These are phyloP conservation scores for Oncopeltus fasciatus DNA, from an alignment of 1,140 invertebrate species.

Conservation along the genomic window DNA sequence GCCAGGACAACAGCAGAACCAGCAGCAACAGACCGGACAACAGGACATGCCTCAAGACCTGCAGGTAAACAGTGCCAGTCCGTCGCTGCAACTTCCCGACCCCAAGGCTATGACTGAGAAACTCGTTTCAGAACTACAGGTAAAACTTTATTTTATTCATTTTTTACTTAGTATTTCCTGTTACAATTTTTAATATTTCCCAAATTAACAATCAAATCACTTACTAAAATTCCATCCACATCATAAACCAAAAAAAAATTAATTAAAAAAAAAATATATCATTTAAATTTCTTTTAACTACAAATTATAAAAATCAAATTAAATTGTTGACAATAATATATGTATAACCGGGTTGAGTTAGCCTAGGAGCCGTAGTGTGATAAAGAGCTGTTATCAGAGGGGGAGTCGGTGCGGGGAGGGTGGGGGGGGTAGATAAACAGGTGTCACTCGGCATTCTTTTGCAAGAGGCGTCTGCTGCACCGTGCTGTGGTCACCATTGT, in stretches of 20 bases:
- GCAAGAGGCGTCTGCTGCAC: background rate
- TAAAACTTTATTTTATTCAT: slow-evolving; percentile 9
- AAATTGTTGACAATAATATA: too few relatives aligned
- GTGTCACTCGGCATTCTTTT: background rate
- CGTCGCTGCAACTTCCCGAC: slow-evolving; percentile 18
- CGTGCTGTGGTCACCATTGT: too few relatives aligned
- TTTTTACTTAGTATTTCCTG: too few relatives aligned
- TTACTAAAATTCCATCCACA: too few relatives aligned
- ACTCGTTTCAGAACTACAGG: slow-evolving; percentile 27
- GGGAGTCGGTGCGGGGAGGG: background rate
- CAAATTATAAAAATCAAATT: background rate
- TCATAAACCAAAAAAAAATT: too few relatives aligned
- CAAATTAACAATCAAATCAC: too few relatives aligned
- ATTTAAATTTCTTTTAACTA: background rate
- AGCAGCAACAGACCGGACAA: slow-evolving; percentile 5
- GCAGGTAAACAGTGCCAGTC: slow-evolving; percentile 17
- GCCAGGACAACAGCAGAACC: background rate
- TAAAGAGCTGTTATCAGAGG: background rate
- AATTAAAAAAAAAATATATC: background rate
- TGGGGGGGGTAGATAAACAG: background rate
- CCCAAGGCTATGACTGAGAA: slow-evolving; percentile 27
- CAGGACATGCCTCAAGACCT: slow-evolving; percentile 19
- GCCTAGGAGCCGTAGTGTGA: background rate
- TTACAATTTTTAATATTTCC: too few relatives aligned
- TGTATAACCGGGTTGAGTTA: too few relatives aligned